Evolutionary conservation across 2,113 vertebrate species (phyloP), one percentile per base, ranked within the genome.

Genomic region (Capricornis sumatraensis): DNA sequence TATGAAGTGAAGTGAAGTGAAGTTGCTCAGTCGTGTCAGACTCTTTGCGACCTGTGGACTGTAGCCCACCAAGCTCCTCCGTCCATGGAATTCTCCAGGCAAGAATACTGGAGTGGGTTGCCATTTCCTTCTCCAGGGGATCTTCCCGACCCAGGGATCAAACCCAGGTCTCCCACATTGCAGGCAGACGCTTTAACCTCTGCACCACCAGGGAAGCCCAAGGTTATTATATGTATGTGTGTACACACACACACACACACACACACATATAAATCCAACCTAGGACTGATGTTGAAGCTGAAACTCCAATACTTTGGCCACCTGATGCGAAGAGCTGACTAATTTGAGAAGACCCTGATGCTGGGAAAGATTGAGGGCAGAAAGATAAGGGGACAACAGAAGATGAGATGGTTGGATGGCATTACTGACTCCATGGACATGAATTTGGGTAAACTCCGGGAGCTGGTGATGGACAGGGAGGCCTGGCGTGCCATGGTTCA

Each of bases 191-290:
- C 47, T 47, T 47, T 47, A 47, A 47, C 11, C 47, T 47, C 47
- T 47, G 47, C 47, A 12, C 17, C 17, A 71, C 17, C 64, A 71
- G 17, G n/a, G 64, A 36, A 71, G 17, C 17, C n/a, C 21, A 71
- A 71, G 64, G n/a, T 71, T 36, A 36, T 71, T 74, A 74, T 74
- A 74, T 74, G 16, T 74, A 13, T 74, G 8, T 40, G 2, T 74
- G 6, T 12, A 3, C 23, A n/a, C 0, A 67, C 1, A 17, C 11
- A 60, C 58, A 30, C 58, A 30, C 13, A 62, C 25, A 58, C 10
- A 58, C 4, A 27, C 0, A 1, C 2, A 2, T 4, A 9, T 21
- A 2, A 12, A 16, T 4, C 9, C 64, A 71, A 36, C 17, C 64
- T 36, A n/a, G 16, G 64, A 67, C 64, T 67, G 64, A n/a, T 19